Evolutionary conservation across 2,113 vertebrate species (phyloP).

Genomic region (Ctenomys sociabilis): DNA sequence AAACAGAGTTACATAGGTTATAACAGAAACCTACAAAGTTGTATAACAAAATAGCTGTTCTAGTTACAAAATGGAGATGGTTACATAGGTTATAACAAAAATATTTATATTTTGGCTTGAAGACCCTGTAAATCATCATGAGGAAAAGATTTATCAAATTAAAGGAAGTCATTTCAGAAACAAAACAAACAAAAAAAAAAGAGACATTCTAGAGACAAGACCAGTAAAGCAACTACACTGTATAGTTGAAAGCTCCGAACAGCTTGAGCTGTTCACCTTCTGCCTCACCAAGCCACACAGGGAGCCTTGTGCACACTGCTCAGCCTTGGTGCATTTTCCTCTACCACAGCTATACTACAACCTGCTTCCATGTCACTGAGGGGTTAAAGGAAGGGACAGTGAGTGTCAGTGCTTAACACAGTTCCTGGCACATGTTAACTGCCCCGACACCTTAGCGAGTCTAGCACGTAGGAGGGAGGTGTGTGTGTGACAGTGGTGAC

Average conservation of each 20-base stretch:
- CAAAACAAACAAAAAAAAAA: no score
- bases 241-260: neutral
- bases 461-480: neutral
- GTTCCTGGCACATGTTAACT: neutral
- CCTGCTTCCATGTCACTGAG: neutral
- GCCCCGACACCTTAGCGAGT: neutral
- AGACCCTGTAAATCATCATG: no score
- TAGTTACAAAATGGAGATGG: no score
- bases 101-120: no score
- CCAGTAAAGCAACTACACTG: neutral
- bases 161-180: no score
- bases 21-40: no score
- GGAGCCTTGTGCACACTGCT: neutral
- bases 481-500: neutral
- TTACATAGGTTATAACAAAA: no score
- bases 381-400: neutral
- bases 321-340: conserved; percentile 2
- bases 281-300: neutral
- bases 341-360: neutral
- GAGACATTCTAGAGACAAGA: neutral
- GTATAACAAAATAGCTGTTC: no score
- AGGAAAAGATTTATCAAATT: no score
- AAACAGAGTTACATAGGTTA: no score
- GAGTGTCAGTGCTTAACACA: neutral
- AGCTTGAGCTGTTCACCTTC: neutral